These are phyloP conservation scores for Lynx canadensis DNA, from an alignment of 2,113 vertebrate genomes.

Conservation along the genomic window DNA sequence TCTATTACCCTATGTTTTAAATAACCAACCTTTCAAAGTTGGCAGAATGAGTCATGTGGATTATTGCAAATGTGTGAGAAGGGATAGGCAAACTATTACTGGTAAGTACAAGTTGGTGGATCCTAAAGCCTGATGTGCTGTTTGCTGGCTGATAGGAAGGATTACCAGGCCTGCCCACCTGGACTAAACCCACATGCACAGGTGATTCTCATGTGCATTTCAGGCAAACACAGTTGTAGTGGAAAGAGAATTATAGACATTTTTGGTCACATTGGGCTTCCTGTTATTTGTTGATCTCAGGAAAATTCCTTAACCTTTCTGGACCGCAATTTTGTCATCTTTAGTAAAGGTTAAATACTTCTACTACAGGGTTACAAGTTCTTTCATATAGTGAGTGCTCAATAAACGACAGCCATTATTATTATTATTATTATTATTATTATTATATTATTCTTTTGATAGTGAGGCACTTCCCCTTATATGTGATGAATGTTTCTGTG, in stretches of 20 bases:
- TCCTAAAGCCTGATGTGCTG: neutral
- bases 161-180: neutral
- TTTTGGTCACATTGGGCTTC: neutral
- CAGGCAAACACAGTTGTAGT: neutral
- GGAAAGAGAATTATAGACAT: neutral
- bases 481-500: neutral
- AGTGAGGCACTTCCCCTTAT: neutral
- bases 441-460: neutral
- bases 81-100: neutral
- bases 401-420: neutral
- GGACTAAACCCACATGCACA: neutral
- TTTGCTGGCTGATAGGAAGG: neutral
- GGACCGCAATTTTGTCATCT: slow-evolving; percentile 10
- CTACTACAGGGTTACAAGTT: neutral
- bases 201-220: neutral
- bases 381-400: neutral
- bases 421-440: neutral
- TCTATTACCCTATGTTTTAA: neutral
- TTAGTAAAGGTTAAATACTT: neutral
- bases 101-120: neutral
- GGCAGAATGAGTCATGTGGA: neutral
- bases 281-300: neutral
- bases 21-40: neutral
- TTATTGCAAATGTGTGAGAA: neutral
- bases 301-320: neutral